A percentile compares a stretch with the other conserved stretches of the same genome.
Conservation (phyloP, 2,888 invertebrate species). For the Lithophane socia region DNA sequence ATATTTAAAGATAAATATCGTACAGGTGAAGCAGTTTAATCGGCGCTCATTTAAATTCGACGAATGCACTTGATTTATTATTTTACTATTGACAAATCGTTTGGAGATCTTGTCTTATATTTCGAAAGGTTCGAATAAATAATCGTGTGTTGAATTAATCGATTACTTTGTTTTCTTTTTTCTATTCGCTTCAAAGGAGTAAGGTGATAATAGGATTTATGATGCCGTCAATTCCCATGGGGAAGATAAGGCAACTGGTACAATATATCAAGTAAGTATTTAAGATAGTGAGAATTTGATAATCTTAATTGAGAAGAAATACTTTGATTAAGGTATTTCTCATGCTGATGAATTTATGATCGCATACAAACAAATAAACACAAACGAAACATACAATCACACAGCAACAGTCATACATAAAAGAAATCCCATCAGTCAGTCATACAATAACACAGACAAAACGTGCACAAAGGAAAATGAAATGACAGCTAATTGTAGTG, state of each 20-base stretch:
- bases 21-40: conserved; percentile 63
- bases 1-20: conserved; percentile 63
- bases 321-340: conserved; percentile 3
- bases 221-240: conserved; percentile 32
- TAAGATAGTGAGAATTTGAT: conserved; percentile 39
- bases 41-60: conserved; percentile 65
- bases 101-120: conserved; percentile 62
- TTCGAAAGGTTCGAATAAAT: conserved; percentile 55
- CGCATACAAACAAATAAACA: background rate
- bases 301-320: conserved; percentile 36
- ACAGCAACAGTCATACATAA: conserved; percentile 25
- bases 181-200: conserved; percentile 44
- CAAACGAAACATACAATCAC: conserved; percentile 7
- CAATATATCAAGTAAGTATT: conserved; percentile 41
- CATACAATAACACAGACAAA: conserved; percentile 78
- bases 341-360: conserved; percentile 21
- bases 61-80: conserved; percentile 67
- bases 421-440: conserved; percentile 63
- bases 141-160: conserved; percentile 59
- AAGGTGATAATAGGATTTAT: conserved; percentile 62
- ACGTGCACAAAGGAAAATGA: conserved; percentile 80
- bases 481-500: conserved; percentile 85
- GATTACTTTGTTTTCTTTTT: conserved; percentile 53
- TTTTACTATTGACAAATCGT: conserved; percentile 67
- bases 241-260: conserved; percentile 42